Percentiles rank a stretch among this genome's conserved stretches.
phyloP scores from a whole-genome alignment of 1,140 invertebrate species.

The Drosophila lini region DNA sequence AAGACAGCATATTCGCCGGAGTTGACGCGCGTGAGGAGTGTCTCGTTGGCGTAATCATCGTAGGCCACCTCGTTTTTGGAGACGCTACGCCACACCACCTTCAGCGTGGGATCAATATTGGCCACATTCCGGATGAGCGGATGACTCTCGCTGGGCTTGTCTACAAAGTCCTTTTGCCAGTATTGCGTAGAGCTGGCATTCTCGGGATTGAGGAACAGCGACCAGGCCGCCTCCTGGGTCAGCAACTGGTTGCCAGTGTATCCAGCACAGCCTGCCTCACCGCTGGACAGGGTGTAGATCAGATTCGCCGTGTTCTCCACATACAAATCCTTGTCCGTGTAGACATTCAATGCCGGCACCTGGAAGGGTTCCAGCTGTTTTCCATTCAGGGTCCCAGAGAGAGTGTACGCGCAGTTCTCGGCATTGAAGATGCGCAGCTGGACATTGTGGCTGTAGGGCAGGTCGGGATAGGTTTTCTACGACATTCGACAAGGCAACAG shows the following conservation, averaged over 20 bases:
- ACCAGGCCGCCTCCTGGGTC: slow-evolving; percentile 73
- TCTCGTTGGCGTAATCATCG: slow-evolving; percentile 32
- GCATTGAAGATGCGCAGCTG: slow-evolving; percentile 91
- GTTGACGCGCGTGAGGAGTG: slow-evolving; percentile 68
- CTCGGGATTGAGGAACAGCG: slow-evolving; percentile 84
- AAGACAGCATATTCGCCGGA: slow-evolving; percentile 84
- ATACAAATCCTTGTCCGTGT: slow-evolving; percentile 71
- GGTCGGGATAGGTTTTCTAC: slow-evolving; percentile 87
- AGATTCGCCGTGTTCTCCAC: background rate
- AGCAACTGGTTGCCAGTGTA: background rate
- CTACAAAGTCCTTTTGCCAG: slow-evolving; percentile 60
- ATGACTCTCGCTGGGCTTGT: slow-evolving; percentile 73
- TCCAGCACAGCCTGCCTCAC: slow-evolving; percentile 17
- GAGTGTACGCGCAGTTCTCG: slow-evolving; percentile 84
- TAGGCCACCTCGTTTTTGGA: slow-evolving; percentile 50
- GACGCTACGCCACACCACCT: slow-evolving; percentile 45
- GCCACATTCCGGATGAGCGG: slow-evolving; percentile 63
- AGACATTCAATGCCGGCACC: slow-evolving; percentile 71
- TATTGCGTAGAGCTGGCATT: slow-evolving; percentile 14
- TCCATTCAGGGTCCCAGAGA: slow-evolving; percentile 45
- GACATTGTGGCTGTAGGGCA: slow-evolving; percentile 86
- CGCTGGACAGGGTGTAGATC: slow-evolving; percentile 16
- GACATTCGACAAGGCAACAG: slow-evolving; percentile 20
- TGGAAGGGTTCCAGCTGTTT: slow-evolving; percentile 19
- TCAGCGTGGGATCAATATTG: slow-evolving; percentile 35